Evolutionary conservation across 2,113 vertebrate species (phyloP).

Genomic region (Beaufortia kweichowensis): DNA sequence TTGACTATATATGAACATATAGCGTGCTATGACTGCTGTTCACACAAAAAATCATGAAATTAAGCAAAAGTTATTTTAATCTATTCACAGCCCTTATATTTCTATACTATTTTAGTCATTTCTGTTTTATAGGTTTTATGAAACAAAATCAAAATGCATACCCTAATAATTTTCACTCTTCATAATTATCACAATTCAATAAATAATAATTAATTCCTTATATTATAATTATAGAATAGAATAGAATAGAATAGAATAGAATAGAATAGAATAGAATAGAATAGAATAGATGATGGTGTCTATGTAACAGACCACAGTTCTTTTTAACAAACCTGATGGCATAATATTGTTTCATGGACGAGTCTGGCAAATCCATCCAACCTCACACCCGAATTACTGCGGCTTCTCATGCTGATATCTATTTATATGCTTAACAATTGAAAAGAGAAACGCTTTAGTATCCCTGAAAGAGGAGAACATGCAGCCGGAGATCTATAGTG

Average conservation of each 20-base stretch:
- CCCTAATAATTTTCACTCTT: no score
- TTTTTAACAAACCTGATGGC: constrained; percentile 82
- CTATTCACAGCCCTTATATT: no score
- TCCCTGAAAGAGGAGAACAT: background rate
- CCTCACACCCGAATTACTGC: constrained; percentile 94
- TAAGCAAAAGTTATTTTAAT: no score
- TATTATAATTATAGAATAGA: background rate
- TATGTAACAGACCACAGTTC: no score
- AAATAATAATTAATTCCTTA: no score
- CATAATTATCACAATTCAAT: no score
- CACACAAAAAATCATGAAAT: no score
- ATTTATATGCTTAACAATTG: background rate
- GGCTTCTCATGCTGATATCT: constrained; percentile 82
- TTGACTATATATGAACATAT: no score
- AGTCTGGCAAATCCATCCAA: constrained; percentile 90
- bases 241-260: background rate
- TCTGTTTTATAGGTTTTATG: no score
- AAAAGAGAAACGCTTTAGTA: background rate
- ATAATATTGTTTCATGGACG: constrained; percentile 91
- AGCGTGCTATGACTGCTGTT: no score
- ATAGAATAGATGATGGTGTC: background rate
- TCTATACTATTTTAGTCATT: no score
- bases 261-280: background rate
- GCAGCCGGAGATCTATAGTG: background rate
- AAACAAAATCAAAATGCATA: no score